A percentile compares a stretch with the other conserved stretches of the same genome.
phyloP scores from a whole-genome alignment of 2,888 invertebrate genomes.

The Pollenia amentaria region DNA sequence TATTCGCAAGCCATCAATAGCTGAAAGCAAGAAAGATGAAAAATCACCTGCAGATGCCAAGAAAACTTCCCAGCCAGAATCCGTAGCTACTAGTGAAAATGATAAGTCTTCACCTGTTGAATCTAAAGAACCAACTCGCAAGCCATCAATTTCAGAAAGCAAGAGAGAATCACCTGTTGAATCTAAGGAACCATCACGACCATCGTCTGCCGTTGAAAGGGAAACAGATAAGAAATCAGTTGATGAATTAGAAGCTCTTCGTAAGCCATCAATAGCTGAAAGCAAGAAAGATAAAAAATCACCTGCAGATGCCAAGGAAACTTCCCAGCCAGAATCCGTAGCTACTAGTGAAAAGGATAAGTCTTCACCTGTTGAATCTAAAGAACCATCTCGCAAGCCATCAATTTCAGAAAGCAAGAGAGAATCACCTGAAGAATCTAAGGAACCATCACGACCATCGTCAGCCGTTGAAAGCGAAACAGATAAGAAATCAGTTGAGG shows the following conservation, averaged over 20 bases:
- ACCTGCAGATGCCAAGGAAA: constrained; percentile 29
- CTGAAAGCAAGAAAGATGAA: constrained; percentile 71
- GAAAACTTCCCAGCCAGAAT: constrained; percentile 40
- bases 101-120: constrained; percentile 45
- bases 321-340: constrained; percentile 63
- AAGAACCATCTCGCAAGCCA: constrained; percentile 73
- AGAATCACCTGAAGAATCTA: constrained; percentile 59
- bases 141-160: constrained; percentile 27
- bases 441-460: constrained; percentile 62
- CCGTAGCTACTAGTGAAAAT: constrained; percentile 34
- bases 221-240: constrained; percentile 70
- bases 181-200: constrained; percentile 67
- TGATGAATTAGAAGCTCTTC: constrained; percentile 46
- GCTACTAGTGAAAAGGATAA: constrained; percentile 46
- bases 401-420: too few relatives aligned
- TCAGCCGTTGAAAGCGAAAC: constrained; percentile 37
- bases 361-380: constrained; percentile 55
- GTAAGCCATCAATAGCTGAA: constrained; percentile 72
- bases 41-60: constrained; percentile 18
- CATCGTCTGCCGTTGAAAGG: constrained; percentile 70
- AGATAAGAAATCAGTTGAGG: neutral
- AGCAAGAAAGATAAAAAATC: constrained; percentile 59
- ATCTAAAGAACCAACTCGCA: constrained; percentile 51
- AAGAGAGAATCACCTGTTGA: constrained; percentile 59
- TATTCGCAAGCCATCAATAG: constrained; percentile 62